Conservation (phyloP, 2,888 invertebrate genomes). For the Drosophila subquinaria region DNA sequence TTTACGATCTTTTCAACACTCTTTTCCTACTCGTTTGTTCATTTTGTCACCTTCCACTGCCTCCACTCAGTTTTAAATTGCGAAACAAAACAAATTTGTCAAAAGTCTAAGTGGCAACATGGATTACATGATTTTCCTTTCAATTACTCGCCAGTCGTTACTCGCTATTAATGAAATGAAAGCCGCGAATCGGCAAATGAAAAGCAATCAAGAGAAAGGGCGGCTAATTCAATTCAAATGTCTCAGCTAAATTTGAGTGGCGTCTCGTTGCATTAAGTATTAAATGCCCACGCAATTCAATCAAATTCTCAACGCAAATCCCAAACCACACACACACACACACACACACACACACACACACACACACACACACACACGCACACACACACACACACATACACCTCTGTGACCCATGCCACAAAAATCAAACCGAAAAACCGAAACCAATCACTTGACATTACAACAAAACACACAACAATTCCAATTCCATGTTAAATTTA, state of each 20-base stretch:
- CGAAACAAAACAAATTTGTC: conserved; percentile 4
- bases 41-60: background rate
- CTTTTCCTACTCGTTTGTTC: background rate
- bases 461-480: conserved; percentile 24
- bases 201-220: conserved; percentile 37
- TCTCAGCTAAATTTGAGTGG: conserved; percentile 46
- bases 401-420: conserved; percentile 1
- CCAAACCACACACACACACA: no score
- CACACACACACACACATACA: background rate
- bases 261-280: conserved; percentile 58
- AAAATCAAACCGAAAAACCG: conserved; percentile 31
- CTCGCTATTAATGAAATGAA: conserved; percentile 5
- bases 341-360: no score
- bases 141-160: conserved; percentile 1
- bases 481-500: conserved; percentile 23
- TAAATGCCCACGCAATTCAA: conserved; percentile 65
- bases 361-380: background rate
- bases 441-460: conserved; percentile 77
- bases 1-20: no score
- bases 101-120: conserved; percentile 4
- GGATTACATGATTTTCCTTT: conserved; percentile 29
- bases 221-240: conserved; percentile 70
- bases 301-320: conserved; percentile 56
- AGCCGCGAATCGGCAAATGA: background rate
- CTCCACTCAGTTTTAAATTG: background rate